Evolutionary conservation across 2,113 vertebrate genomes (phyloP).

Genomic region (Daboia siamensis): DNA sequence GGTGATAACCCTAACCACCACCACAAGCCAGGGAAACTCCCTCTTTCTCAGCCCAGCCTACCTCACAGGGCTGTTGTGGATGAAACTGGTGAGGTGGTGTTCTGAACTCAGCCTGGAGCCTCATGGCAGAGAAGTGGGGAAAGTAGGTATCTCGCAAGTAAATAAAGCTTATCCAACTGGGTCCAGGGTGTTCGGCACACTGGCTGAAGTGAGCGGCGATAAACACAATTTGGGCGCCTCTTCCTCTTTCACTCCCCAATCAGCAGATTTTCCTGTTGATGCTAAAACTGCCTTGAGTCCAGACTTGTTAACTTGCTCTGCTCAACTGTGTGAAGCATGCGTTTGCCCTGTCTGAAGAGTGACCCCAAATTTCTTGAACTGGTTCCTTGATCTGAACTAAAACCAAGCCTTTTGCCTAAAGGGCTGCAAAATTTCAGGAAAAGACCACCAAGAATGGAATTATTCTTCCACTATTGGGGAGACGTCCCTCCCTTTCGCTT

Average conservation of each 20-base stretch:
- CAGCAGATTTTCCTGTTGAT: not conserved
- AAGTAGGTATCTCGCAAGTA: not conserved
- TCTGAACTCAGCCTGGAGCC: not conserved
- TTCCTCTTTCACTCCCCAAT: not conserved
- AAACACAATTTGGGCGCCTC: too few species aligned
- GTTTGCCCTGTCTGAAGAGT: not conserved
- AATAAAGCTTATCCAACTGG: too few species aligned
- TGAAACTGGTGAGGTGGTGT: too few species aligned
- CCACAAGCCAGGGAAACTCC: too few species aligned
- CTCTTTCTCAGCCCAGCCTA: too few species aligned
- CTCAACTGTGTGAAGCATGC: not conserved
- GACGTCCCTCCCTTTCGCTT: too few species aligned
- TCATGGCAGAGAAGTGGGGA: not conserved
- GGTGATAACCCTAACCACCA: too few species aligned
- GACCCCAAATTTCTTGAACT: not conserved
- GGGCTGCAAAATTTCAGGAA: not conserved
- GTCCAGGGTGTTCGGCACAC: too few species aligned
- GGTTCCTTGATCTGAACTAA: not conserved
- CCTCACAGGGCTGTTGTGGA: too few species aligned
- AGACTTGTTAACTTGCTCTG: not conserved
- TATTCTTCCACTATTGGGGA: not conserved
- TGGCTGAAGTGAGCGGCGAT: too few species aligned
- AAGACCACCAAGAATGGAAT: not conserved
- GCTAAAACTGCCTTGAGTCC: not conserved
- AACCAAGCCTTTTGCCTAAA: not conserved